Evolutionary conservation across 2,888 invertebrate genomes (phyloP).

Genomic region (Xestoiulus laeticollis): DNA sequence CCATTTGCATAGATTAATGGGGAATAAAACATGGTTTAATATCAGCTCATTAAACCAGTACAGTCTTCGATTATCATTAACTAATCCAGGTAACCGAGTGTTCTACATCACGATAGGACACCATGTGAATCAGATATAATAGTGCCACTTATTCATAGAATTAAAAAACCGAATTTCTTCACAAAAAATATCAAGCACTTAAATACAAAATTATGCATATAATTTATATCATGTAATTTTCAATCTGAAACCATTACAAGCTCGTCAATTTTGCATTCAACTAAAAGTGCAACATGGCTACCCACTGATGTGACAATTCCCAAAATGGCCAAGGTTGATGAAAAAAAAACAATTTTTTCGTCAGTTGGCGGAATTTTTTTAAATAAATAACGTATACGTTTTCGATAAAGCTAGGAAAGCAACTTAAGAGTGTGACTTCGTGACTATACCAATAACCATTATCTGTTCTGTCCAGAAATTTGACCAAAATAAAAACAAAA

Average conservation of each 20-base stretch:
- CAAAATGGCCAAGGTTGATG: not conserved
- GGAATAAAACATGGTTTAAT: no score
- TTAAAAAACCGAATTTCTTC: no score
- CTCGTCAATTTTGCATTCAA: not conserved
- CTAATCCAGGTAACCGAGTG: no score
- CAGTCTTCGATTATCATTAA: no score
- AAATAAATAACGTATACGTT: conserved; percentile 35
- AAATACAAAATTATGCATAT: no score
- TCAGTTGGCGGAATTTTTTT: not conserved
- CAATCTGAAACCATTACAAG: no score
- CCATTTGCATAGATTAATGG: no score
- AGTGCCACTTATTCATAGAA: no score
- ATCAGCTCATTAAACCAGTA: not conserved
- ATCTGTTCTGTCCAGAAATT: not conserved
- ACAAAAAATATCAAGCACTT: no score
- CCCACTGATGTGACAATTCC: not conserved
- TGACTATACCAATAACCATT: not conserved
- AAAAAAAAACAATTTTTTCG: not conserved
- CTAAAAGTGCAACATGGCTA: not conserved
- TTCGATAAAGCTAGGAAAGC: not conserved
- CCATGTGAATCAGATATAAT: no score
- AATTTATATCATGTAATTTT: no score
- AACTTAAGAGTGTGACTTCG: conserved; percentile 1
- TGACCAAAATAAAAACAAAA: not conserved
- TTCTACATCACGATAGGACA: no score